Percentiles rank a stretch among this genome's conserved stretches.
phyloP scores from a whole-genome alignment of 2,888 invertebrate species.

The Latrodectus hesperus region DNA sequence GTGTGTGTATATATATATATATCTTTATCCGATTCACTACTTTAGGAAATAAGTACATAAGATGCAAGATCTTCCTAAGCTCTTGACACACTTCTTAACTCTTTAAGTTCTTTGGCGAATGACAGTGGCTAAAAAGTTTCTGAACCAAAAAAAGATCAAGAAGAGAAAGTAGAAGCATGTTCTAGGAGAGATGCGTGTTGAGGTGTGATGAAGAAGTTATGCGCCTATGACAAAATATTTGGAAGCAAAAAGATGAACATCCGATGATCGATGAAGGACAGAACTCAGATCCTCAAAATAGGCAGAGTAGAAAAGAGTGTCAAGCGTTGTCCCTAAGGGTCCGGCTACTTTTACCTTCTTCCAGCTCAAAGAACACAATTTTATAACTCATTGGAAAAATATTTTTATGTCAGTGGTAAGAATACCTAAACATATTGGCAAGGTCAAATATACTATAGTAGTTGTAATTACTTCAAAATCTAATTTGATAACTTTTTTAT shows the following conservation, averaged over 20 bases:
- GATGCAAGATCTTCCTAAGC: background rate
- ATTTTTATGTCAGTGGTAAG: background rate
- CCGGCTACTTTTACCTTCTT: slow-evolving; percentile 26
- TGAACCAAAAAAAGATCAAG: no score
- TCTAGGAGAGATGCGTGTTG: slow-evolving; percentile 18
- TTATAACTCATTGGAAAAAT: slow-evolving; percentile 2
- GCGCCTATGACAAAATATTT: slow-evolving; percentile 35
- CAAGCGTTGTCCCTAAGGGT: slow-evolving; percentile 33
- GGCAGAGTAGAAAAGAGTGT: slow-evolving; percentile 52
- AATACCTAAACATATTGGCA: no score
- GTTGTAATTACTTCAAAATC: no score
- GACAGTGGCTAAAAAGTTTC: slow-evolving; percentile 1
- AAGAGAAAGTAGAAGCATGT: slow-evolving; percentile 37
- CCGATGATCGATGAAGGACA: slow-evolving; percentile 35
- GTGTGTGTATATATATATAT: no score
- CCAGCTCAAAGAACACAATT: slow-evolving; percentile 26
- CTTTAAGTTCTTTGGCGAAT: slow-evolving; percentile 8
- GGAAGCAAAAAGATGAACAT: slow-evolving; percentile 1
- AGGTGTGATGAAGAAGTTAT: background rate
- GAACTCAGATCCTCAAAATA: slow-evolving; percentile 24
- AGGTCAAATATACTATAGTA: no score
- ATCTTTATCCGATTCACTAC: no score
- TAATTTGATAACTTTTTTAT: no score
- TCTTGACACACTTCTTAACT: background rate
- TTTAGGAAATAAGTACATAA: background rate